Evolutionary conservation across 1,140 invertebrate species (phyloP).

Genomic region (Melipona quadrifasciata): DNA sequence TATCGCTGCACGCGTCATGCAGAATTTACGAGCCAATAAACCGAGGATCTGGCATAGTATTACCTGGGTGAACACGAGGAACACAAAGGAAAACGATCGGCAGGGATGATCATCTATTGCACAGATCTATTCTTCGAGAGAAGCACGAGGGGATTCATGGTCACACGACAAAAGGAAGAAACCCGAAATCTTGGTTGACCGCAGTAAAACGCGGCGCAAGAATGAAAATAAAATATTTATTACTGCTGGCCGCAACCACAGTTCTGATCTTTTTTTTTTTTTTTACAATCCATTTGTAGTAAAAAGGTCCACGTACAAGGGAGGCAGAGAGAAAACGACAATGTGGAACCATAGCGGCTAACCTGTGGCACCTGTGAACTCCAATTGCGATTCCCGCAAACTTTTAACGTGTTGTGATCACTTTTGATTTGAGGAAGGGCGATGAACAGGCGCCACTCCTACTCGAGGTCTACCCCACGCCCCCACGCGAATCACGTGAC

Average conservation of each 20-base stretch:
- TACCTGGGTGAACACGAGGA: neutral
- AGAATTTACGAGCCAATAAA: neutral
- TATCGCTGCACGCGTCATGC: too few relatives aligned
- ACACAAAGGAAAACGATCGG: neutral
- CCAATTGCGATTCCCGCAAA: too few relatives aligned
- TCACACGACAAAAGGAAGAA: neutral
- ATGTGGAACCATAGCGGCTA: neutral
- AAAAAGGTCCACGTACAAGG: conserved; percentile 26
- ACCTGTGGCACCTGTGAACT: too few relatives aligned
- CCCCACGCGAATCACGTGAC: too few relatives aligned
- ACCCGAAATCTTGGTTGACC: neutral
- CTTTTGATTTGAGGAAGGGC: too few relatives aligned
- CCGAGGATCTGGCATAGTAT: too few relatives aligned
- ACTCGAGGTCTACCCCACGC: too few relatives aligned
- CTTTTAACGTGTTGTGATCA: too few relatives aligned
- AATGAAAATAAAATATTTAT: conserved; percentile 57
- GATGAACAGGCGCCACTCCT: too few relatives aligned
- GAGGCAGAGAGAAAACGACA: neutral
- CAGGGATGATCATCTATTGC: neutral
- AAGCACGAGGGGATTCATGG: too few relatives aligned
- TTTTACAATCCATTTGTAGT: conserved; percentile 11
- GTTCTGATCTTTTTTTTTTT: neutral
- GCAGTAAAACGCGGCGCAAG: conserved; percentile 4
- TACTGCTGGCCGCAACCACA: conserved; percentile 15
- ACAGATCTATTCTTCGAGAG: too few relatives aligned